Conservation (phyloP, 2,113 vertebrate genomes). For the Picathartes gymnocephalus region DNA sequence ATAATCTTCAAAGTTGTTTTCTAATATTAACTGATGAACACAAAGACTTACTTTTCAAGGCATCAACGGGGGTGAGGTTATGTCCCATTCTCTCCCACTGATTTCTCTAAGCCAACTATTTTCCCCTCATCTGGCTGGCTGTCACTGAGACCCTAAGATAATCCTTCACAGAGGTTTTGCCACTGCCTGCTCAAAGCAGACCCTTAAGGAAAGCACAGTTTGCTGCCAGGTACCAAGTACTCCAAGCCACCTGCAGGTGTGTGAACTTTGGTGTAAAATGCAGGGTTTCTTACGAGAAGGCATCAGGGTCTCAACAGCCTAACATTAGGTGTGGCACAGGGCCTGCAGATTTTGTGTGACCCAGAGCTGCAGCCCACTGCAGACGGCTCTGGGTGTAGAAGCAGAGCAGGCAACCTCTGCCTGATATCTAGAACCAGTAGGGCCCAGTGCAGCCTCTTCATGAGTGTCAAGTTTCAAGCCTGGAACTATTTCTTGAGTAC, state of each 20-base stretch:
- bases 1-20: neutral
- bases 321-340: neutral
- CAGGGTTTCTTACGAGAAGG: neutral
- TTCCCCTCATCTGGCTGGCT: neutral
- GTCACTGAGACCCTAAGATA: neutral
- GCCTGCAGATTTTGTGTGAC: neutral
- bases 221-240: neutral
- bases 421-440: neutral
- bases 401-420: rapidly evolving
- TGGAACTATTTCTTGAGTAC: neutral
- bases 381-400: too few species aligned
- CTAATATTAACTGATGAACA: neutral
- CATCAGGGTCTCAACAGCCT: neutral
- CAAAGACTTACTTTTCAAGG: neutral
- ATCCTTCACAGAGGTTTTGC: neutral
- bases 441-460: neutral
- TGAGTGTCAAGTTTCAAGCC: neutral
- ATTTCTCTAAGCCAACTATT: neutral
- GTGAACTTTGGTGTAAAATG: neutral
- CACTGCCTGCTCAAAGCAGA: neutral
- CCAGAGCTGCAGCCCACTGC: neutral
- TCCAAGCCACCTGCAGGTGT: neutral
- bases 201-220: rapidly evolving
- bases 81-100: neutral
- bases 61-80: neutral